Evolutionary conservation across 1,140 invertebrate species (phyloP).

Genomic region (Bombus consobrinus): DNA sequence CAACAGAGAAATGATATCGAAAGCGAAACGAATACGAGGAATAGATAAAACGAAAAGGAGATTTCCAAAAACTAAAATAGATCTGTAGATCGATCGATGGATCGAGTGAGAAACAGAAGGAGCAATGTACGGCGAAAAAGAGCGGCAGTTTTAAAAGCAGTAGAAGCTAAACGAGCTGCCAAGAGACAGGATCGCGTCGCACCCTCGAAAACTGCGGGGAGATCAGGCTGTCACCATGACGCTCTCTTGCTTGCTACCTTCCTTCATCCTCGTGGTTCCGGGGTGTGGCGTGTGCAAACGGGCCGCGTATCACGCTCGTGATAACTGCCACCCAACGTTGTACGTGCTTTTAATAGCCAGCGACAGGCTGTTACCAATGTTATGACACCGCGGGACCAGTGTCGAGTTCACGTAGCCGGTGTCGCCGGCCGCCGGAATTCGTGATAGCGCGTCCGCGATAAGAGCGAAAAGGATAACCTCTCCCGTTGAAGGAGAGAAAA

Average conservation of each 20-base stretch:
- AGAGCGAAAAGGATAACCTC: constrained; percentile 27
- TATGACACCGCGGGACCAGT: constrained; percentile 42
- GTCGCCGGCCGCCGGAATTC: constrained; percentile 58
- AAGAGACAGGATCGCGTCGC: not conserved
- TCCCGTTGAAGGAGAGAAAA: constrained; percentile 1
- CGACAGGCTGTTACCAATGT: constrained; percentile 51
- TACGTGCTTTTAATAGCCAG: constrained; percentile 37
- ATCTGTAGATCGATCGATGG: too few species aligned
- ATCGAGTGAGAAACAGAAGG: not conserved
- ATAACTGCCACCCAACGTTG: constrained; percentile 11
- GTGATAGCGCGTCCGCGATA: constrained; percentile 57
- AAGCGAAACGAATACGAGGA: not conserved
- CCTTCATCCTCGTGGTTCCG: not conserved
- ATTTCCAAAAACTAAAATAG: not conserved
- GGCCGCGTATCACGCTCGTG: not conserved
- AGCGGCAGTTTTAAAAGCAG: not conserved
- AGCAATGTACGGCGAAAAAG: not conserved
- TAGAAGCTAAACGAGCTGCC: not conserved
- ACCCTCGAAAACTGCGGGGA: not conserved
- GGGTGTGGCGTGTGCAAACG: constrained; percentile 32
- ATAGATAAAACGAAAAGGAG: not conserved
- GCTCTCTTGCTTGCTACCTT: not conserved
- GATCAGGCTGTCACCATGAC: not conserved
- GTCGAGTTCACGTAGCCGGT: constrained; percentile 43
- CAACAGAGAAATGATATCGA: not conserved